Base-by-base conservation (phyloP, 2,888 invertebrate species). In the Timema cristinae region DNA sequence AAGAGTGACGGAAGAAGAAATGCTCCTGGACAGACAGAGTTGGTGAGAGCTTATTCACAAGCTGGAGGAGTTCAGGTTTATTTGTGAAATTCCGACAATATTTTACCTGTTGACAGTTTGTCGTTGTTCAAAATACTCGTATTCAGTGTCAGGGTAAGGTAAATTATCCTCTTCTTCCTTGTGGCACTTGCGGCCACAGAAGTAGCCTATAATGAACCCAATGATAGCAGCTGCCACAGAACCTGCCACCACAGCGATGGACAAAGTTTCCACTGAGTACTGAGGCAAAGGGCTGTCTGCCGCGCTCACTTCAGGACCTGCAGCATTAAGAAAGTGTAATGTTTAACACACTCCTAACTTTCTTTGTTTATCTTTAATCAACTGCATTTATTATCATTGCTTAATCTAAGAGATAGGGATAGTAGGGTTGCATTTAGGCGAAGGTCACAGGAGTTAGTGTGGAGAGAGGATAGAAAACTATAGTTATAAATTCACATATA, bases 91-190 rank as follows among this genome's bases (percentile, higher is more conserved):
- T 6, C n/a, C 79, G 32, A 32, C 32, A 32, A 32, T 32, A 32
- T 32, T 32, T 32, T 79, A 90, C 94, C 94, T 93, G 83, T 94
- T 94, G 81, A 94, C 93, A 83, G 94, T 94, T 83, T 95, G 95
- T 76, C 95, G 87, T 82, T 95, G 95, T 81, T 95, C 95, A 81
- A 95, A 94, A 83, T 95, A 96, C 81, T 95, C 95, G 81, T 95
- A 95, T 81, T 95, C 95, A 71, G 95, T 95, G 81, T 95, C 95
- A 1, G 95, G 95, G 84, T 95, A 95, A 13, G 95, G 94, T 83
- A 95, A 87, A 84, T 95, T 95, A 81, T 95, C 95, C 77, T 94
- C 94, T 77, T 95, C 95, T 79, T 95, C 95, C 83, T 95, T 95
- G 82, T 93, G 92, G 83, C 96, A 96, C 78, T 94, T 91, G 71